These are phyloP conservation scores for Thinocorus orbignyianus DNA, from an alignment of 2,113 vertebrate species.

Conservation along the genomic window DNA sequence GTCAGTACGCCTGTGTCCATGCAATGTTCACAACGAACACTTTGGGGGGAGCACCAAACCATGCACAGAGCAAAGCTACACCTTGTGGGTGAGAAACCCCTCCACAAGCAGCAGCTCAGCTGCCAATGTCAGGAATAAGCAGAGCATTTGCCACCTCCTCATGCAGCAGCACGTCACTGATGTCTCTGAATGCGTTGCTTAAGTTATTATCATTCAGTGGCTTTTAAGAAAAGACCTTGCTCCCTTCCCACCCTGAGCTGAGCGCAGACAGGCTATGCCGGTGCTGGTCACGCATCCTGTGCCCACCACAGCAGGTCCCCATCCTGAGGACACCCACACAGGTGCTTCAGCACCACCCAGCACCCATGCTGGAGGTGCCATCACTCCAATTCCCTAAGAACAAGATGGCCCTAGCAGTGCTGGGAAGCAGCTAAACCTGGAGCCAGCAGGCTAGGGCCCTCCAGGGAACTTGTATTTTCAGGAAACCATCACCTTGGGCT, in stretches of 20 bases:
- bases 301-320: background rate
- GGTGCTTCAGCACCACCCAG: accelerated
- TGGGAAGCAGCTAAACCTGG: background rate
- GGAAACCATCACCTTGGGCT: conserved; percentile 6
- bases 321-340: accelerated
- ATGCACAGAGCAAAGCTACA: accelerated
- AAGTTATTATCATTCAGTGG: background rate
- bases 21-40: accelerated
- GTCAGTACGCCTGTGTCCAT: background rate
- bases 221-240: background rate
- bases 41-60: background rate
- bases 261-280: accelerated
- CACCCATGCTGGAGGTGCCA: background rate
- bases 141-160: background rate
- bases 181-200: accelerated
- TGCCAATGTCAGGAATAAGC: accelerated
- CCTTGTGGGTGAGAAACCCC: accelerated
- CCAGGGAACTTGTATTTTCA: background rate
- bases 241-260: background rate
- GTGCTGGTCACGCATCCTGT: accelerated
- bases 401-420: background rate
- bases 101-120: background rate
- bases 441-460: background rate
- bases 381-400: background rate
- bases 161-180: background rate